Evolutionary conservation across 2,888 invertebrate species (phyloP), one percentile per base, ranked within the genome.

Genomic region (Leptinotarsa peninsularis): DNA sequence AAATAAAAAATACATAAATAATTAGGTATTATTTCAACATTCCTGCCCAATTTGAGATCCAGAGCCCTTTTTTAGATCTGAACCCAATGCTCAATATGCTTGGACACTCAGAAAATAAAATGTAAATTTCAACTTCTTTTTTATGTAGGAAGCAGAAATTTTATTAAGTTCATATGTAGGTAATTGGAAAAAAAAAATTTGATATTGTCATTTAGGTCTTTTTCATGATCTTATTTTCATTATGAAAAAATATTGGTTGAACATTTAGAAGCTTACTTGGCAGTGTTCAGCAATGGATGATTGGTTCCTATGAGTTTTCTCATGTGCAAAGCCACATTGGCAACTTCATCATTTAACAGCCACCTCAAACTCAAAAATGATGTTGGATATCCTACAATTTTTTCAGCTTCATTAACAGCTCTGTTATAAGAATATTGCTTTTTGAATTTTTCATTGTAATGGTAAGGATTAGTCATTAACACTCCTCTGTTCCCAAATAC

Each of bases 351-450:
- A 87, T 96, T 97, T 50, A 98, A 89, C n/a, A 98, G 90, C 94
- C 97, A 98, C 77, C 97, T 91, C 27, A 98, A 89, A 86, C 95
- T 97, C 76, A 98, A 90, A 88, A 97, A 97, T 4, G 98, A 97
- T 3, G 98, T 97, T 4, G 98, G 97, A 89, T 98, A 98, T 4
- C 98, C 98, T 50, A 98, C 97, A 79, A 98, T 94, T 89, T 96
- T 97, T 89, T 98, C 98, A 17, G 98, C 98, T 87, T 98, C 96
- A 80, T 95, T 95, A 23, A 98, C 84, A 50, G 84, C 84, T 66
- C 68, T 77, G 63, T 78, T 81, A 71, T 81, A 80, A 18, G 73
- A 56, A 14, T 66, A 71, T 27, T 77, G 77, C 72, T 80, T 79
- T 73, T 74, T 76, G n/a, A 77, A 72, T 78, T 77, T 78, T 23